Evolutionary conservation across 2,888 invertebrate species (phyloP), one percentile per base, ranked within the genome.

Genomic region (Myathropa florea): DNA sequence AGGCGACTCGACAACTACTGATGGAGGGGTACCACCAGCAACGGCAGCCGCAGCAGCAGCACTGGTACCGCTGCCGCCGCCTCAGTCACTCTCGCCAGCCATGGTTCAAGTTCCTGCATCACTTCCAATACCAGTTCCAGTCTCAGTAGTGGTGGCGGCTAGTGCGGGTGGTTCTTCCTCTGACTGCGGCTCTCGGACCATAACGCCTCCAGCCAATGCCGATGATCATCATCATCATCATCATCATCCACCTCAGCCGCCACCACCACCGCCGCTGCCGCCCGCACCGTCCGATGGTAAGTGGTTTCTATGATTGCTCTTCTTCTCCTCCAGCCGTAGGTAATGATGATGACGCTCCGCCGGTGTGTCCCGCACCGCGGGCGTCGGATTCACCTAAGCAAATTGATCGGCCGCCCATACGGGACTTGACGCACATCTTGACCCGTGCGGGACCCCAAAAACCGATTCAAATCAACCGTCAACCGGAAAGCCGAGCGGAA

Each of bases 231-330:
- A 75, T 68, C 78, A 77, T 59, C 80, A 72, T 30, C 72, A 77
- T 72, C 88, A 81, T 61, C 86, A 60, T 77, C 88, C 88, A 88
- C 89, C 87, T 83, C 88, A 77, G 86, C 61, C 75, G 59, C 55
- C 70, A 63, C 71, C 77, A 78, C 88, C 85, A 75, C 88, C 88
- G 88, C 88, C 89, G 84, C 88, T 89, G 88, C 88, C 90, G 68
- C 71, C 79, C 26, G 79, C 72, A 63, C 53, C 72, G 14, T 26
- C 67, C 39, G 71, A 86, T 73, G 86, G 86, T 86, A 83, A 83
- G 86, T 86, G 75, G 53, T 85, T 81, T 85, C 83, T 83, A 79
- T 83, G 59, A 82, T 82, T 82, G 78, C 75, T 73, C 24, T 82
- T 60, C 46, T 39, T 63, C 70, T 68, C 60, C 33, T 24, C 63